phyloP scores from a whole-genome alignment of 2,797 vertebrate genomes.

The Parauchenoglanis ngamensis region DNA sequence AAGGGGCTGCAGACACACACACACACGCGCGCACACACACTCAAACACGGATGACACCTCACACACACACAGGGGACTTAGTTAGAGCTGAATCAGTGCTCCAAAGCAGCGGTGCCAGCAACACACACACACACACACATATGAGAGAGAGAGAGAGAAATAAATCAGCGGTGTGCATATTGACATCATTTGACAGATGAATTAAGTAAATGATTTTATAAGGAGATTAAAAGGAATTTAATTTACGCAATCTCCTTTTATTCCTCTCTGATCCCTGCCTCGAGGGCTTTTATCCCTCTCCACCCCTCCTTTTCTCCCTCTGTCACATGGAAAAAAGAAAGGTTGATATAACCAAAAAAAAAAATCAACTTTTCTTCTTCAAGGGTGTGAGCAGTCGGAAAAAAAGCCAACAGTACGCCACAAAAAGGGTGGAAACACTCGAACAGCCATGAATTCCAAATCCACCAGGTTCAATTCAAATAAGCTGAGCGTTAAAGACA shows the following conservation, averaged over 20 bases:
- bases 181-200: constrained; percentile 84
- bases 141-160: constrained; percentile 59
- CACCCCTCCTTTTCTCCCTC: constrained; percentile 47
- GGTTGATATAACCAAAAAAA: constrained; percentile 23
- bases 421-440: constrained; percentile 49
- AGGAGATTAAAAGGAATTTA: constrained; percentile 86
- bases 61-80: constrained; percentile 46
- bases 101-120: constrained; percentile 46
- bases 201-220: constrained; percentile 88
- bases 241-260: constrained; percentile 80
- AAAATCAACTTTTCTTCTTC: constrained; percentile 56
- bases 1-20: constrained; percentile 49
- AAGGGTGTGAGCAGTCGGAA: constrained; percentile 36
- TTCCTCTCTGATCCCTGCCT: constrained; percentile 67
- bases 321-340: constrained; percentile 41
- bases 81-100: constrained; percentile 42
- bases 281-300: constrained; percentile 61
- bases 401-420: constrained; percentile 40
- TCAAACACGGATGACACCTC: constrained; percentile 51
- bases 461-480: constrained; percentile 45
- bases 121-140: constrained; percentile 32
- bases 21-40: constrained; percentile 48
- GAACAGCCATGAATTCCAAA: constrained; percentile 16
- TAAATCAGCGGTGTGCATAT: constrained; percentile 77
- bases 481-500: constrained; percentile 37